Conservation (phyloP, 1,140 invertebrate genomes). For the Trichonephila clavata region DNA sequence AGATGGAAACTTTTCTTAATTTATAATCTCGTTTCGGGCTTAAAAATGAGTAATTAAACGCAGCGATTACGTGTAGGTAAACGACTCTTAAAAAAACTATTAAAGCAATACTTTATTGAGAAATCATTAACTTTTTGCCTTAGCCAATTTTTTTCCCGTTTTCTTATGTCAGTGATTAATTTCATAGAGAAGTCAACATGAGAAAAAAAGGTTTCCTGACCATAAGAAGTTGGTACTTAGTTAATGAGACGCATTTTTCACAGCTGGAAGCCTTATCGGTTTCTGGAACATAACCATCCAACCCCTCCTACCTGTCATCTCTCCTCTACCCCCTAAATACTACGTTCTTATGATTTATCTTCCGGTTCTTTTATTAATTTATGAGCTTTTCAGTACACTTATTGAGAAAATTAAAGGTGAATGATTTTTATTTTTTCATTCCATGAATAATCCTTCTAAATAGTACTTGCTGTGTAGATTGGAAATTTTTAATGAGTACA, state of each 20-base stretch:
- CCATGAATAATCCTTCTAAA: constrained; percentile 1
- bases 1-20: constrained; percentile 40
- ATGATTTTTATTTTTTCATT: constrained; percentile 27
- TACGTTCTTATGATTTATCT: constrained; percentile 45
- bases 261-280: constrained; percentile 65
- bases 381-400: constrained; percentile 47
- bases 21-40: constrained; percentile 59
- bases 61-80: constrained; percentile 61
- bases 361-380: constrained; percentile 56
- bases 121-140: constrained; percentile 74
- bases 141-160: constrained; percentile 20
- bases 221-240: constrained; percentile 64
- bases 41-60: constrained; percentile 73
- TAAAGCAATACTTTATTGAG: constrained; percentile 74
- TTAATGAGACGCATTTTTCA: constrained; percentile 69
- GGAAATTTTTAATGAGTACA: background rate
- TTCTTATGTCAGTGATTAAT: constrained; percentile 65
- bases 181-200: constrained; percentile 64
- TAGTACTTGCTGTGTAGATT: background rate
- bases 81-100: constrained; percentile 42
- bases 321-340: background rate
- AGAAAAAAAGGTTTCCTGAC: constrained; percentile 58
- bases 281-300: constrained; percentile 28
- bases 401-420: constrained; percentile 37
- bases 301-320: constrained; percentile 1